Conservation (phyloP, 2,888 invertebrate species). For the Dicycla oo region DNA sequence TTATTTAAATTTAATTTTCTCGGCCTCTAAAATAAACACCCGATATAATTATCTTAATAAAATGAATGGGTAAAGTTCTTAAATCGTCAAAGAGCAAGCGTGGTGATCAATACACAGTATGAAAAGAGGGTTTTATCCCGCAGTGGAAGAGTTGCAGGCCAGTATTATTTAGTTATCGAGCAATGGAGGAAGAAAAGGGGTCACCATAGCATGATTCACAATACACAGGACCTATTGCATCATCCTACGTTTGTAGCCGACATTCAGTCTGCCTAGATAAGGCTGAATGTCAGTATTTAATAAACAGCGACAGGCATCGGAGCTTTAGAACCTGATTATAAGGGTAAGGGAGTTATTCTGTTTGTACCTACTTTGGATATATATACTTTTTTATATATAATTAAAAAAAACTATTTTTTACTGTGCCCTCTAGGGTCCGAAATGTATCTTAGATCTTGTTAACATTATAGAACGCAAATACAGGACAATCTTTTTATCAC, state of each 20-base stretch:
- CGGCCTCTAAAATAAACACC: too few relatives aligned
- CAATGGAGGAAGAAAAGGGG: conserved; percentile 21
- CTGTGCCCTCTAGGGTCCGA: not conserved
- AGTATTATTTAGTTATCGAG: not conserved
- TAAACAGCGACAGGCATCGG: not conserved
- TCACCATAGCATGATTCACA: conserved; percentile 35
- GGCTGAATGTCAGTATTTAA: conserved; percentile 22
- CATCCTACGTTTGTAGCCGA: conserved; percentile 11
- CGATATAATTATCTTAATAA: too few relatives aligned
- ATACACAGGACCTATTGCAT: conserved; percentile 30
- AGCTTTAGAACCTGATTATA: not conserved
- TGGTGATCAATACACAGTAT: not conserved
- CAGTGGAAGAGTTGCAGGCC: not conserved
- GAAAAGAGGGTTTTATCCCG: not conserved
- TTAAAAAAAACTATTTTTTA: not conserved
- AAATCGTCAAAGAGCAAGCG: not conserved
- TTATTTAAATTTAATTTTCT: too few relatives aligned
- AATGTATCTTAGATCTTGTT: not conserved
- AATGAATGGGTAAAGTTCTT: not conserved
- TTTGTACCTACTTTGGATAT: not conserved
- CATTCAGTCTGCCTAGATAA: not conserved
- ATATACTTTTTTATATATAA: not conserved
- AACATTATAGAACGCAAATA: not conserved
- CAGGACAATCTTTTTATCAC: too few relatives aligned
- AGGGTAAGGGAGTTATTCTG: not conserved